These are phyloP conservation scores for Macrobrachium rosenbergii DNA, from an alignment of 1,140 invertebrate species.

Conservation along the genomic window DNA sequence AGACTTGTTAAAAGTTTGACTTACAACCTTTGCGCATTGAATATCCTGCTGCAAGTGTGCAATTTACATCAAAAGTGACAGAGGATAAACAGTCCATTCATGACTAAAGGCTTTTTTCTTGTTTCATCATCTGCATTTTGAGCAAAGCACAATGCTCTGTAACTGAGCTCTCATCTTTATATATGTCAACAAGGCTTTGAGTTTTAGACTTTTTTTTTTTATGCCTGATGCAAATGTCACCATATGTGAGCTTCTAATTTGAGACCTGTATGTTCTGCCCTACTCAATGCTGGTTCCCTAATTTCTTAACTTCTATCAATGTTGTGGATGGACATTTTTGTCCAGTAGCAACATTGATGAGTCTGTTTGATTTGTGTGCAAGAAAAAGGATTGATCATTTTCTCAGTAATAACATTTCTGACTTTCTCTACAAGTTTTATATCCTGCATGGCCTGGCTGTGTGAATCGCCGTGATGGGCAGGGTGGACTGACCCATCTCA, in stretches of 20 bases:
- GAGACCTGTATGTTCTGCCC: constrained; percentile 1
- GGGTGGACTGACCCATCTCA: constrained; percentile 4
- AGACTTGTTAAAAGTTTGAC: no score
- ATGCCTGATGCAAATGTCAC: constrained; percentile 13
- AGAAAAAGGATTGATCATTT: constrained; percentile 2
- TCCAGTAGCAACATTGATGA: constrained; percentile 16
- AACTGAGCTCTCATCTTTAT: no score
- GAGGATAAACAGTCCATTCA: no score
- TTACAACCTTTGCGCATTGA: no score
- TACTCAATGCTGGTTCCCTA: constrained; percentile 12
- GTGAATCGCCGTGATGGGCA: neutral
- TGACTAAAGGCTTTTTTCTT: no score
- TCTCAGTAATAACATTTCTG: constrained; percentile 12
- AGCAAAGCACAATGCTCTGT: no score
- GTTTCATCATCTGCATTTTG: no score
- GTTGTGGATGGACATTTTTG: constrained; percentile 2
- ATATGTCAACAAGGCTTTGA: no score
- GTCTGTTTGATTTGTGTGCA: constrained; percentile 5
- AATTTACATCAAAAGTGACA: no score
- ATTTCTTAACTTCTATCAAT: constrained; percentile 7
- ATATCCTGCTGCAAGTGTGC: no score
- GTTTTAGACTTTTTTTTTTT: neutral
- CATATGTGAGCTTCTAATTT: constrained; percentile 25
- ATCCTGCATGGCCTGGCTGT: constrained; percentile 2
- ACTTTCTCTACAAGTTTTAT: constrained; percentile 10